Base-by-base conservation (phyloP, 2,113 vertebrate genomes). In the Nanger granti region DNA sequence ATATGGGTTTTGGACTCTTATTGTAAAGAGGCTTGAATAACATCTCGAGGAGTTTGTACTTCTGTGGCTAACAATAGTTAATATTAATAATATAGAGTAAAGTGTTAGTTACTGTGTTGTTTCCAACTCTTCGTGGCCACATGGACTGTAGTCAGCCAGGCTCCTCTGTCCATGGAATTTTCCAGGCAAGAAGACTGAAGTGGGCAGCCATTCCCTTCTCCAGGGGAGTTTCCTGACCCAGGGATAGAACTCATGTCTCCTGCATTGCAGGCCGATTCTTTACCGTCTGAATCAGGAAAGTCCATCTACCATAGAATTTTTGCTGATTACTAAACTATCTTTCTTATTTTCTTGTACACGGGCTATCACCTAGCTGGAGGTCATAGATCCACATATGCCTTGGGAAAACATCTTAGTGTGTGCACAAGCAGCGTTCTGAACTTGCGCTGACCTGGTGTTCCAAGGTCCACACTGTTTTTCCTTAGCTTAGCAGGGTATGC, bases 371-470 rank as follows among this genome's bases (percentile, higher is more conserved):
- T 41, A 76, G n/a, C 37, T 76, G 69, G 37, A 76, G 69, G 69
- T 41, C 69, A 26, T 2, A 76, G 69, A 76, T 3, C 11, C 3
- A 0, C 69, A 26, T 41, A 76, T 24, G 37, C 69, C 69, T 41
- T 41, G 20, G 69, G 69, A 76, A 76, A 76, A 41, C 69, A 76
- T 41, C n/a, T 76, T 6, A 76, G n/a, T 76, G 20, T 24, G n/a
- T 41, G 20, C 69, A 24, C 69, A 41, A 6, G 69, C 20, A 76
- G n/a, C 11, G 3, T 76, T 41, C n/a, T 76, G n/a, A 73, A 73
- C 20, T 37, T 73, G 4, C 0, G 0, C 4, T 3, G 69, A 41
- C 69, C 69, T 0, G 1, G 69, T 20, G 0, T 73, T 41, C 69
- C 69, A 76, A 76, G 69, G 69, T 76, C 69, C 10, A 76, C n/a